Conservation (phyloP, 2,113 vertebrate species). For the Anthoscopus minutus region DNA sequence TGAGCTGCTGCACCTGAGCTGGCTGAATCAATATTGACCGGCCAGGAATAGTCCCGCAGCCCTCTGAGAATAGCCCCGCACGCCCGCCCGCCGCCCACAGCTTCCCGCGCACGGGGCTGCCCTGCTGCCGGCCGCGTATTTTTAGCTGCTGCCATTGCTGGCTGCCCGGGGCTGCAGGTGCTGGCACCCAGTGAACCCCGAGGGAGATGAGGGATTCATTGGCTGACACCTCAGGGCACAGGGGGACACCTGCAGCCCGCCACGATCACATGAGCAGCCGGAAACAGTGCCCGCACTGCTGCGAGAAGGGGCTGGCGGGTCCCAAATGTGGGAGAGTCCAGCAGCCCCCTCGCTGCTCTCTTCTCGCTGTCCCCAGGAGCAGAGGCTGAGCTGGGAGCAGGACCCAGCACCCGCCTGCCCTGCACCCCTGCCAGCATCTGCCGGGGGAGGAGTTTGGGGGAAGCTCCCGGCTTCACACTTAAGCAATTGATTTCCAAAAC, state of each 20-base stretch:
- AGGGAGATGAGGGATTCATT: not conserved
- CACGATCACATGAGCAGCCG: not conserved
- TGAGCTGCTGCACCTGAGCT: slow-evolving; percentile 56
- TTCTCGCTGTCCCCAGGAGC: not conserved
- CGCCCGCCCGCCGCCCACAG: not conserved
- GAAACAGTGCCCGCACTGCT: fast-evolving
- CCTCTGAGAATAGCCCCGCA: slow-evolving; percentile 65
- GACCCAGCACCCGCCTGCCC: not conserved
- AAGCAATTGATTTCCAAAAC: not conserved
- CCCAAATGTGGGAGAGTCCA: not conserved
- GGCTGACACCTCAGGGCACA: not conserved
- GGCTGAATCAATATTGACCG: slow-evolving; percentile 66
- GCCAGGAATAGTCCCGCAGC: slow-evolving; percentile 57
- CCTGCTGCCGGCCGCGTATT: not conserved
- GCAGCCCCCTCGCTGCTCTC: fast-evolving
- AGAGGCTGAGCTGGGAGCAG: not conserved
- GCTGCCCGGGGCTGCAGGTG: not conserved
- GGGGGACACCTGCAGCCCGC: not conserved
- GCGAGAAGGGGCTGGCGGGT: not conserved
- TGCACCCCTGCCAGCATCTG: not conserved
- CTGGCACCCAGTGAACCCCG: not conserved
- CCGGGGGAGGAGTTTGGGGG: not conserved
- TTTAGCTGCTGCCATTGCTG: not conserved
- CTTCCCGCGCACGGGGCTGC: slow-evolving; percentile 49
- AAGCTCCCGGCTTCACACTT: not conserved